phyloP scores from a whole-genome alignment of 1,140 invertebrate species.

The Drosophila tristis region DNA sequence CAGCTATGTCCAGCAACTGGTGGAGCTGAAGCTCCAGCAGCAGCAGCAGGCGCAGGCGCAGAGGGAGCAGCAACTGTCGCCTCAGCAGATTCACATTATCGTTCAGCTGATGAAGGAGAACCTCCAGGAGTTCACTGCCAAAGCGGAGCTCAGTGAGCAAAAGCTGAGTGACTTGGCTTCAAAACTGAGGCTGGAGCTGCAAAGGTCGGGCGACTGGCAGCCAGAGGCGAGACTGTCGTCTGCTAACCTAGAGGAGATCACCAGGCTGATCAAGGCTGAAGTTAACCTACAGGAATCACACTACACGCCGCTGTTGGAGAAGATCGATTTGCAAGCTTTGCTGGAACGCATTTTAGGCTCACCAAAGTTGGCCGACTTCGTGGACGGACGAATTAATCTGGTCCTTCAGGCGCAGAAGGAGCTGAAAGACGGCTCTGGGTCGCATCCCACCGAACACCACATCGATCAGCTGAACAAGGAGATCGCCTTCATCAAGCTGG shows the following conservation, averaged over 20 bases:
- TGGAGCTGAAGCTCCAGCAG: constrained; percentile 68
- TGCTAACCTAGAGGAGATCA: constrained; percentile 83
- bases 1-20: constrained; percentile 75
- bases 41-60: constrained; percentile 21
- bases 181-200: constrained; percentile 53
- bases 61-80: constrained; percentile 45
- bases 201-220: constrained; percentile 42
- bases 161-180: constrained; percentile 48
- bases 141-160: constrained; percentile 45
- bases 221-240: constrained; percentile 54
- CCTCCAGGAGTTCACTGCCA: constrained; percentile 35
- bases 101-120: constrained; percentile 67
- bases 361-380: constrained; percentile 49
- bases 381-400: constrained; percentile 57
- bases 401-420: constrained; percentile 24
- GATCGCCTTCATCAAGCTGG: constrained; percentile 84
- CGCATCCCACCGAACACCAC: constrained; percentile 52
- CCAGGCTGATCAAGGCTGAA: constrained; percentile 67
- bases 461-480: constrained; percentile 84
- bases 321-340: constrained; percentile 63
- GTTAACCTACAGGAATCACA: constrained; percentile 61
- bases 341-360: constrained; percentile 56
- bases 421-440: constrained; percentile 40
- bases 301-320: constrained; percentile 80
- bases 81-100: constrained; percentile 61